Percentiles rank a stretch among this genome's conserved stretches.
Evolutionary conservation across 2,888 invertebrate species (phyloP).

Genomic region (Sminthurides aquaticus): DNA sequence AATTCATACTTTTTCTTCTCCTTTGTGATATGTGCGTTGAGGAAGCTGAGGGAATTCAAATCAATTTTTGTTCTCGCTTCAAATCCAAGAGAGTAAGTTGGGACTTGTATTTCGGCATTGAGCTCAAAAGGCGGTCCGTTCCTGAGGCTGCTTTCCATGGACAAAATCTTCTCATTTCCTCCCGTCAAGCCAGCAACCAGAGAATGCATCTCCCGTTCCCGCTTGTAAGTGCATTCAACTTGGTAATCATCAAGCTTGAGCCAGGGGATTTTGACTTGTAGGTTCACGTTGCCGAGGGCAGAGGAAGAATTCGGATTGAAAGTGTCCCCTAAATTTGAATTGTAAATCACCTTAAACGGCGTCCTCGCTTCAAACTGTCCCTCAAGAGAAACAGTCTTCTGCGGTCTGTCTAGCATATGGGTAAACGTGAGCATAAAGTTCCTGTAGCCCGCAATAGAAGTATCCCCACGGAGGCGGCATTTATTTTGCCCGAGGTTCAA

Average conservation of each 20-base stretch:
- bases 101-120: not conserved
- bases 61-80: not conserved
- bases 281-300: not conserved
- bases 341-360: not conserved
- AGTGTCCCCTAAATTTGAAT: not conserved
- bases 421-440: constrained; percentile 26
- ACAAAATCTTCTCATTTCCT: not conserved
- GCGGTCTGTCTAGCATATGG: constrained; percentile 7
- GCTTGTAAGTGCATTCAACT: not conserved
- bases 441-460: constrained; percentile 39
- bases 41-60: not conserved
- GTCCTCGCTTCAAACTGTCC: not conserved
- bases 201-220: not conserved
- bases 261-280: not conserved
- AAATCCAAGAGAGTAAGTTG: not conserved
- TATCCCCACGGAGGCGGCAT: constrained; percentile 27
- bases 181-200: not conserved
- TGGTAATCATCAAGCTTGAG: not conserved
- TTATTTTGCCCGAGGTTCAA: constrained; percentile 21
- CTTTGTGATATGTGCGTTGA: not conserved
- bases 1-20: not conserved
- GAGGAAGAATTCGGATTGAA: not conserved
- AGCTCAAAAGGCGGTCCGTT: not conserved
- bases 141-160: not conserved
- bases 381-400: not conserved